Evolutionary conservation across 2,888 invertebrate genomes (phyloP), one percentile per base, ranked within the genome.

Genomic region (Phyllotreta striolata): DNA sequence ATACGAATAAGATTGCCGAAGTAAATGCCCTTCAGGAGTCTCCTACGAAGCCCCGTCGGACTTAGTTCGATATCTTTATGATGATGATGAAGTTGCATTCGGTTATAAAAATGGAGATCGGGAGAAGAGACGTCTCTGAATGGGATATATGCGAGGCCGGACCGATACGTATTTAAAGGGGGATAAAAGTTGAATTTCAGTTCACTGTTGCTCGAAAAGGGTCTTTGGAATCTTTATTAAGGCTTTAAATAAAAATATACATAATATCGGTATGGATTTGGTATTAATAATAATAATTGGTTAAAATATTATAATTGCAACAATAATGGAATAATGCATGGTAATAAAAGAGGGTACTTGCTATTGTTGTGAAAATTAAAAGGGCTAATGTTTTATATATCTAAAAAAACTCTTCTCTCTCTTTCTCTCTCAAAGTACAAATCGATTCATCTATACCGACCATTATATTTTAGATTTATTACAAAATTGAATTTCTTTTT

Each of bases 1-100:
- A 76, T 76, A 76, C 66, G 74, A 74, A 75, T 75, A 75, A 75
- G 76, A 76, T 75, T 75, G 74, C 24, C 74, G 73, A 72, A 69
- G 68, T 68, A 69, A 69, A 69, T 66, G 69, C 66, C 67, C 64
- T 67, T 54, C 67, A 68, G 69, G 59, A 54, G 49, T 41, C 12
- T 24, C 24, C 24, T 24, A 4, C 39, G 67, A 69, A 67, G 63
- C 65, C 63, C 65, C 60, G 63, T 63, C 62, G 66, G 68, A 66
- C 61, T 63, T 64, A 62, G 63, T 60, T 62, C 62, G 73, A 73
- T 74, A 71, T 73, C 72, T 75, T 75, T 75, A 74, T 75, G 74
- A 74, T 75, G 73, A 75, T 74, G 74, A 74, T 73, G 74, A 71
- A 73, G 67, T 66, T 67, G 64, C 66, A 69, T 67, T 60, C 70